Conservation (phyloP, 2,797 vertebrate genomes). For the Tokudaia tokunoshimensis region DNA sequence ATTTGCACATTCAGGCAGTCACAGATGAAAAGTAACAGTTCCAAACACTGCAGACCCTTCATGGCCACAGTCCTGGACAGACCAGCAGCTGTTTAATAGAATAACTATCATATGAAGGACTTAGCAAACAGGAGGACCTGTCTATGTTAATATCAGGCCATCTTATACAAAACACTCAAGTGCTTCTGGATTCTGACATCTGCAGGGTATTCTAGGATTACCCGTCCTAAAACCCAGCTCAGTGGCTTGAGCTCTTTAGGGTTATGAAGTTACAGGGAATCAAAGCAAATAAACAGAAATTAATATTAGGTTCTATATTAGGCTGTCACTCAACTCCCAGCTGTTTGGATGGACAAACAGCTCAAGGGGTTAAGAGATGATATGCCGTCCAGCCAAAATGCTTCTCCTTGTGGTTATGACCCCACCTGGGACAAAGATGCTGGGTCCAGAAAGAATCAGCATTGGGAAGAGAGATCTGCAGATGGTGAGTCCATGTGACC, state of each 20-base stretch:
- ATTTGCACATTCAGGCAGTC: not conserved
- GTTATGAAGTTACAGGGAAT: not conserved
- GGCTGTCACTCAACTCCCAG: not conserved
- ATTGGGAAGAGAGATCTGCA: not conserved
- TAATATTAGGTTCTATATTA: not conserved
- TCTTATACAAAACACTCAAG: not conserved
- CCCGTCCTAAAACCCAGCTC: not conserved
- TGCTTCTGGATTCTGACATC: not conserved
- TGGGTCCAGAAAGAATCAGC: not conserved
- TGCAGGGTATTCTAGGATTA: not conserved
- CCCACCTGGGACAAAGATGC: rapidly evolving
- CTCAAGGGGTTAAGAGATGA: not conserved
- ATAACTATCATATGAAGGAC: not conserved
- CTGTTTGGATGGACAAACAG: not conserved
- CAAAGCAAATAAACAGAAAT: not conserved
- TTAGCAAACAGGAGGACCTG: not conserved
- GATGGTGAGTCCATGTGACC: not conserved
- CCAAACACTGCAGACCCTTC: not conserved
- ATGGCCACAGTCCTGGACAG: not conserved
- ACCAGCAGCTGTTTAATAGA: not conserved
- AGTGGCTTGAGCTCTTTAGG: not conserved
- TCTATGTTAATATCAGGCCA: not conserved
- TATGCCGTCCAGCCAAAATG: not conserved
- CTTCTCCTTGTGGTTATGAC: not conserved
- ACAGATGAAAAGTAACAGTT: not conserved